Percentiles rank a stretch among this genome's conserved stretches.
Evolutionary conservation across 2,113 vertebrate genomes (phyloP).

Genomic region (Chionomys nivalis): DNA sequence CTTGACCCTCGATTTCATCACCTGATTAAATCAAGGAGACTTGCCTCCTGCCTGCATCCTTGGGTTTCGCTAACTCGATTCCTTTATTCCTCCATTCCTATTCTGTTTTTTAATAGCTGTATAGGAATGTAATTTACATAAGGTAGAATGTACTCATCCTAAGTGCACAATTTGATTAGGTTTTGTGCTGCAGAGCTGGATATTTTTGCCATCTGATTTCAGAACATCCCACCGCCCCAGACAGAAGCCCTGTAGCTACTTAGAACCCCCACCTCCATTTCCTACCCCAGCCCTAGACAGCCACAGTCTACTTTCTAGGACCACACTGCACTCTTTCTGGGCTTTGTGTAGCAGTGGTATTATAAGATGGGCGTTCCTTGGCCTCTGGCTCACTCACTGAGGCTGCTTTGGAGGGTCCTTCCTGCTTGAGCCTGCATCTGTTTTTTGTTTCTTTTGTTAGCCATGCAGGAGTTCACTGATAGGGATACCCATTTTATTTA

Average conservation of each 20-base stretch:
- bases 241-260: neutral
- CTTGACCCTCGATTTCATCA: neutral
- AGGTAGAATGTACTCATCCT: neutral
- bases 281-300: neutral
- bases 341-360: neutral
- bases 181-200: neutral
- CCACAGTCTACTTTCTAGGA: neutral
- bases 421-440: accelerated
- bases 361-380: neutral
- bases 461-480: no score
- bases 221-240: neutral
- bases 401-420: neutral
- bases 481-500: neutral
- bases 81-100: neutral
- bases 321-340: neutral
- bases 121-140: neutral
- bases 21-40: neutral
- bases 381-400: neutral
- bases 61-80: neutral
- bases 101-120: neutral
- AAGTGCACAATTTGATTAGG: neutral
- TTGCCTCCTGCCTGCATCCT: accelerated
- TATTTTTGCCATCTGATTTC: neutral
- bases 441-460: neutral
- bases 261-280: no score